A percentile compares a stretch with the other conserved stretches of the same genome.
Evolutionary conservation across 2,113 vertebrate species (phyloP).

Genomic region (Barbus barbus): DNA sequence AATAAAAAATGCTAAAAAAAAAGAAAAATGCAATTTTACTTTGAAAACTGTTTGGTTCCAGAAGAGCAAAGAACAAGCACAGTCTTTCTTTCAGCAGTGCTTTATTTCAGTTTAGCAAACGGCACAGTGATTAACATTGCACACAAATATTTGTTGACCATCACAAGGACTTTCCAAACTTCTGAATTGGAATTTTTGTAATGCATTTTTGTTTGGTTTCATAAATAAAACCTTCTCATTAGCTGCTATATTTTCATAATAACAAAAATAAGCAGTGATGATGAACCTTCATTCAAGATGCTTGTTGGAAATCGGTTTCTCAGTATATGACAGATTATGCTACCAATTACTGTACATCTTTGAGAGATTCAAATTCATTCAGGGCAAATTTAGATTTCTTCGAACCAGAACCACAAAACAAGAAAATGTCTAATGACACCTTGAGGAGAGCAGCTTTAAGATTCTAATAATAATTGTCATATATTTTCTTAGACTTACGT

Average conservation of each 20-base stretch:
- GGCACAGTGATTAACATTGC: not conserved
- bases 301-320: not conserved
- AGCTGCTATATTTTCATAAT: not conserved
- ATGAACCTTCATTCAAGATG: not conserved
- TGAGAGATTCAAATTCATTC: not conserved
- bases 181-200: not conserved
- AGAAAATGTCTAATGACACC: not conserved
- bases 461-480: conserved; percentile 27
- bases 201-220: not conserved
- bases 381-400: not conserved
- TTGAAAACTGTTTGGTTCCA: not conserved
- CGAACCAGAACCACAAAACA: not conserved
- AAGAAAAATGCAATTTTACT: not conserved
- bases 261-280: conserved; percentile 3
- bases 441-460: not conserved
- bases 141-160: not conserved
- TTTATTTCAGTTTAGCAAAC: conserved; percentile 10
- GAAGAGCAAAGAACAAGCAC: not conserved
- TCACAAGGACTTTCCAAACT: not conserved
- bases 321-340: not conserved
- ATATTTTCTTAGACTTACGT: conserved; percentile 4
- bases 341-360: not conserved
- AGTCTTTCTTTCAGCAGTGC: not conserved
- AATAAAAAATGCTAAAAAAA: not conserved
- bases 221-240: not conserved